A percentile compares a stretch with the other conserved stretches of the same genome.
Conservation (phyloP, 2,797 vertebrate genomes). For the Enteromius afrohamiltoni region DNA sequence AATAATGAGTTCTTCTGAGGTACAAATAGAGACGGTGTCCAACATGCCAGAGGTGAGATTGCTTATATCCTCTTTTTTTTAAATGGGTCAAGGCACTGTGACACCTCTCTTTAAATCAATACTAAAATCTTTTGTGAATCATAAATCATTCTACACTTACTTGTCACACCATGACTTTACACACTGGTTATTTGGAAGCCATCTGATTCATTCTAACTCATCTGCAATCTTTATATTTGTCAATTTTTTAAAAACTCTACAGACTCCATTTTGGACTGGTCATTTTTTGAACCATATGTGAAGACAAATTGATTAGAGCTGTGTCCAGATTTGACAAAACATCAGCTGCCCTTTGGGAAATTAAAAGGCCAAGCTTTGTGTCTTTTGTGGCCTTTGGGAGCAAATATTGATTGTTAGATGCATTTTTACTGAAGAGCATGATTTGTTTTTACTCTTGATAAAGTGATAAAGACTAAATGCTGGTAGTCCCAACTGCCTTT, state of each 20-base stretch:
- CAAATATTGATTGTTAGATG: constrained; percentile 45
- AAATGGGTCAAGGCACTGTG: background rate
- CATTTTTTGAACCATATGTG: background rate
- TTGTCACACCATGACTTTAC: background rate
- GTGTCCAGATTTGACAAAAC: constrained; percentile 23
- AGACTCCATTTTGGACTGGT: background rate
- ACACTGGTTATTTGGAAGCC: background rate
- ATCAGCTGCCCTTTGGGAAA: constrained; percentile 41
- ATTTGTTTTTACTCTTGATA: constrained; percentile 23
- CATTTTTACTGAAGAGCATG: background rate
- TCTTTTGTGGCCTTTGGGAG: constrained; percentile 11
- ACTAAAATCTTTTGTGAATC: background rate
- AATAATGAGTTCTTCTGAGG: constrained; percentile 87
- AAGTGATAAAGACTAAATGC: background rate
- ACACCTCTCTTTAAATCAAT: background rate
- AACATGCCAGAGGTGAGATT: constrained; percentile 85
- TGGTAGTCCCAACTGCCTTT: constrained; percentile 18
- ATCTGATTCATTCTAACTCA: background rate
- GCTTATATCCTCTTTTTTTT: background rate
- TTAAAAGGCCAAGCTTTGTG: constrained; percentile 23
- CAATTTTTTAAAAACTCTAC: background rate
- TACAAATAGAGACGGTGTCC: constrained; percentile 87
- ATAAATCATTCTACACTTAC: background rate
- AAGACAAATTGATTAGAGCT: constrained; percentile 31
- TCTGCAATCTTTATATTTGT: background rate